Evolutionary conservation across 2,113 vertebrate genomes (phyloP).

Genomic region (Pyrgilauda ruficollis): DNA sequence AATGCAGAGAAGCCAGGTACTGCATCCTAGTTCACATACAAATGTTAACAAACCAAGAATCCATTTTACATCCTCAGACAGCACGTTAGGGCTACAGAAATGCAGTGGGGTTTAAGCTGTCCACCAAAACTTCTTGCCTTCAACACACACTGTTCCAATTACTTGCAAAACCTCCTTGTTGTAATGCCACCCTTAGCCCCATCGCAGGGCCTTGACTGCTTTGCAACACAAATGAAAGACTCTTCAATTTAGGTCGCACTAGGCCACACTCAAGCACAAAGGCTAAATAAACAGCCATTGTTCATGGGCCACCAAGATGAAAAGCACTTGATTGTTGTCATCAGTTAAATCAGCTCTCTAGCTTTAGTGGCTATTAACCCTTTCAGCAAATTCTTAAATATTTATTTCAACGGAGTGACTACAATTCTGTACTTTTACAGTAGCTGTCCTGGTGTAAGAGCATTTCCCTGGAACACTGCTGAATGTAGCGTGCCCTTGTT

Average conservation of each 20-base stretch:
- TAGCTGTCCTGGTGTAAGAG: not conserved
- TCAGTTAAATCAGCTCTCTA: slow-evolving; percentile 56
- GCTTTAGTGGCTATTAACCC: slow-evolving; percentile 41
- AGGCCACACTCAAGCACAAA: slow-evolving; percentile 59
- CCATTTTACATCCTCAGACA: not conserved
- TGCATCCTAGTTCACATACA: not conserved
- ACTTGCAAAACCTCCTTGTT: slow-evolving; percentile 16
- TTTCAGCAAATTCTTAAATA: slow-evolving; percentile 37
- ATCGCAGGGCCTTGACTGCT: slow-evolving; percentile 28
- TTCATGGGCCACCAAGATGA: slow-evolving; percentile 53
- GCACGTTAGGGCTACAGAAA: not conserved
- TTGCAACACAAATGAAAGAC: slow-evolving; percentile 60
- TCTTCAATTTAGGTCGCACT: slow-evolving; percentile 40
- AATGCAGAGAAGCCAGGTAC: not conserved
- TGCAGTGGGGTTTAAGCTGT: not conserved
- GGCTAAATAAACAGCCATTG: slow-evolving; percentile 61
- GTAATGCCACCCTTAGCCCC: slow-evolving; percentile 38
- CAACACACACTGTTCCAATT: slow-evolving; percentile 14
- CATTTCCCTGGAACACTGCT: not conserved
- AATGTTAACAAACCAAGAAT: not conserved
- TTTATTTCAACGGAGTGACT: slow-evolving; percentile 20
- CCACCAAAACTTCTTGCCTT: not conserved
- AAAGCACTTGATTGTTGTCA: slow-evolving; percentile 60
- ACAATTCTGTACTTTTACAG: not conserved
- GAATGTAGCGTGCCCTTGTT: not conserved